Percentiles rank a stretch among this genome's conserved stretches.
Evolutionary conservation across 1,140 invertebrate species (phyloP).

Genomic region (Aphidius ervi): DNA sequence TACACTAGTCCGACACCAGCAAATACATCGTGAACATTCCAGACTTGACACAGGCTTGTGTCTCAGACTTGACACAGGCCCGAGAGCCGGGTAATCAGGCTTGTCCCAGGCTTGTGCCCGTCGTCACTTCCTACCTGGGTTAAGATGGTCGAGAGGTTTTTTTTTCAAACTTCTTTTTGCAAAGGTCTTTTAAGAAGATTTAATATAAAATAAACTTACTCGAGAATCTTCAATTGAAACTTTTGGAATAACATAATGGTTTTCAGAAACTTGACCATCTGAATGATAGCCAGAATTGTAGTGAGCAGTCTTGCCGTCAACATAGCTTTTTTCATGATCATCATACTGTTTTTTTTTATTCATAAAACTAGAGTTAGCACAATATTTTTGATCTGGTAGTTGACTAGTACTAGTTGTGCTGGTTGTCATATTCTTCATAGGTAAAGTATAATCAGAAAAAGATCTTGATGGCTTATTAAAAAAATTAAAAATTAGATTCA

Average conservation of each 20-base stretch:
- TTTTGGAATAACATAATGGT: conserved; percentile 37
- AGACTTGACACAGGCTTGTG: too few relatives aligned
- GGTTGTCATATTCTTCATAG: conserved; percentile 20
- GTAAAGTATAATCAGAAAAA: conserved; percentile 42
- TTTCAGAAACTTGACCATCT: conserved; percentile 45
- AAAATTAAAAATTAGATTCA: neutral
- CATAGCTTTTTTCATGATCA: conserved; percentile 9
- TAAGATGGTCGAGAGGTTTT: too few relatives aligned
- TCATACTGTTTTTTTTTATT: conserved; percentile 19
- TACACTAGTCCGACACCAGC: too few relatives aligned
- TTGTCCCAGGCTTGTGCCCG: too few relatives aligned
- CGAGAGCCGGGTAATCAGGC: too few relatives aligned
- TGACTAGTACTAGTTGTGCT: conserved; percentile 6
- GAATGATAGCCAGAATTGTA: conserved; percentile 44
- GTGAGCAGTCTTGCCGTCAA: conserved; percentile 32
- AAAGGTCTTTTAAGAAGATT: too few relatives aligned
- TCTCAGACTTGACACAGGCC: too few relatives aligned
- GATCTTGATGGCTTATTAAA: conserved; percentile 14
- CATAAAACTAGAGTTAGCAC: conserved; percentile 37
- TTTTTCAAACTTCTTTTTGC: too few relatives aligned
- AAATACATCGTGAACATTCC: too few relatives aligned
- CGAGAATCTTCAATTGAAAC: conserved; percentile 39
- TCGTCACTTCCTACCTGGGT: too few relatives aligned
- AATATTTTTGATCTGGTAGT: conserved; percentile 37
- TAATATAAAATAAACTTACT: conserved; percentile 27